Percentiles rank a stretch among this genome's conserved stretches.
Evolutionary conservation across 2,797 vertebrate species (phyloP).

Genomic region (Trichosurus vulpecula): DNA sequence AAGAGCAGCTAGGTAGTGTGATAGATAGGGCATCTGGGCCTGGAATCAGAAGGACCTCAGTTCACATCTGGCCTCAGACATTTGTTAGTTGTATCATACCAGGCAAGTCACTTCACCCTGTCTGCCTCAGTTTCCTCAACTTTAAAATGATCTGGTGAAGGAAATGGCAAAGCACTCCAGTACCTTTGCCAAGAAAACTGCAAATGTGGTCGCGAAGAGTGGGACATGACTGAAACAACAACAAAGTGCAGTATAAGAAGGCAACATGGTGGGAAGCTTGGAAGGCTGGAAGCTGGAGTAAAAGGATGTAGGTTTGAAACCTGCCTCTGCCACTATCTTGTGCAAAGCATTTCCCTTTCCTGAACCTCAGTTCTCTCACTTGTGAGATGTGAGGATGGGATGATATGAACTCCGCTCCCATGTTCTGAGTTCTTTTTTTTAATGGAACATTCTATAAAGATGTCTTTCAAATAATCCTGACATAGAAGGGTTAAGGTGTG

Average conservation of each 20-base stretch:
- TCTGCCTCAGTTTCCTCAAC: background rate
- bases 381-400: background rate
- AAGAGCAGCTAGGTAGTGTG: background rate
- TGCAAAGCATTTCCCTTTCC: background rate
- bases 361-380: background rate
- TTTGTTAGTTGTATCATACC: background rate
- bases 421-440: background rate
- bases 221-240: background rate
- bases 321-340: background rate
- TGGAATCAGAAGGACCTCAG: background rate
- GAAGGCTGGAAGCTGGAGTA: too few relatives aligned
- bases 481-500: background rate
- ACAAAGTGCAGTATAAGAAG: background rate
- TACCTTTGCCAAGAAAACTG: background rate
- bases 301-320: background rate
- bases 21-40: background rate
- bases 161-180: background rate
- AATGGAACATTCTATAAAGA: background rate
- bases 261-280: background rate
- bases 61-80: background rate
- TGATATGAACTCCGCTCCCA: background rate
- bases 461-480: background rate
- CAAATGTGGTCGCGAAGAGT: background rate
- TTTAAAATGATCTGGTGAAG: background rate
- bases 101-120: background rate